Conservation (phyloP, 2,113 vertebrate species). For the Bettongia penicillata region DNA sequence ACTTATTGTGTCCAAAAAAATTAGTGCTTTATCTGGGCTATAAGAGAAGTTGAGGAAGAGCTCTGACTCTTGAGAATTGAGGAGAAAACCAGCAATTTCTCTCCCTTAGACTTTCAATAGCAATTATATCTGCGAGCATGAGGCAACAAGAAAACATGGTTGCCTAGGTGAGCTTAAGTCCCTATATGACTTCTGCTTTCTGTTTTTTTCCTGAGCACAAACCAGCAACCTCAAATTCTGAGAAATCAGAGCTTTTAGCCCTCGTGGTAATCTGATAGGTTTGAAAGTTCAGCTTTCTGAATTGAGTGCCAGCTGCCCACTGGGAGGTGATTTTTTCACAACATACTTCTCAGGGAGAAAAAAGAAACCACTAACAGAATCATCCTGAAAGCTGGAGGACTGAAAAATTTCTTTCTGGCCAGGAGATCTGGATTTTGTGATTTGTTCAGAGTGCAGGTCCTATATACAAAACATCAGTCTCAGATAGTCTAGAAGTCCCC, state of each 20-base stretch:
- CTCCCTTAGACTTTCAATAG: neutral
- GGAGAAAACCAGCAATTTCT: neutral
- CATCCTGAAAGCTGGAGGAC: neutral
- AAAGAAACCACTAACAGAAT: neutral
- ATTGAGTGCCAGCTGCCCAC: neutral
- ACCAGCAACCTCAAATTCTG: neutral
- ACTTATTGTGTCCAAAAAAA: neutral
- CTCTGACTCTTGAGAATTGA: neutral
- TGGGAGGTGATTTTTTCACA: neutral
- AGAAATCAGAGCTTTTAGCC: neutral
- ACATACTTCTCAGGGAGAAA: neutral
- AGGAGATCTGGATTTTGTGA: neutral
- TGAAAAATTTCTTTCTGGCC: neutral
- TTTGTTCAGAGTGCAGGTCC: neutral
- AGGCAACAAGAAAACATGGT: neutral
- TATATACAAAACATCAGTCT: neutral
- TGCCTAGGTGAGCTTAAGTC: neutral
- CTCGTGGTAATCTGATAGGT: neutral
- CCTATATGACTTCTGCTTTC: neutral
- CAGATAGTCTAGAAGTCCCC: neutral
- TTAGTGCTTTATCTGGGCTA: neutral
- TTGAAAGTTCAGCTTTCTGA: neutral
- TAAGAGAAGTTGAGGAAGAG: neutral
- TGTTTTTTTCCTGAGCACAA: neutral
- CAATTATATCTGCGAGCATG: neutral